Conservation (phyloP, 2,113 vertebrate species). For the Cyprinus carpio region DNA sequence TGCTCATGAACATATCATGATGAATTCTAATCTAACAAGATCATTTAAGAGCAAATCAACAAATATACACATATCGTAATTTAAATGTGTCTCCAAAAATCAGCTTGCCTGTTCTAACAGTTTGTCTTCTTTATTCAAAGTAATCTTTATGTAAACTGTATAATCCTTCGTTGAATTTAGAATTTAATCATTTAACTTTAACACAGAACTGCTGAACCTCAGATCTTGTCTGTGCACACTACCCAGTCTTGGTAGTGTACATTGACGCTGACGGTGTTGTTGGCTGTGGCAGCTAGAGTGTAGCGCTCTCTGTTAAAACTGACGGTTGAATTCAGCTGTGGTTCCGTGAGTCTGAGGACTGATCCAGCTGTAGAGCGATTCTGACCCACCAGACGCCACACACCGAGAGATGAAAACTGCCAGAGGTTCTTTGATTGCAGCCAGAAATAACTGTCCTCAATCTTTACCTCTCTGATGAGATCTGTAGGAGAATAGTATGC, state of each 20-base stretch:
- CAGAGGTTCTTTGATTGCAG: background rate
- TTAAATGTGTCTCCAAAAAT: background rate
- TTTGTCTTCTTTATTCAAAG: background rate
- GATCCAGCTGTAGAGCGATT: conserved; percentile 53
- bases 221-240: conserved; percentile 33
- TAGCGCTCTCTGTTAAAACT: background rate
- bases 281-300: conserved; percentile 54
- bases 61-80: background rate
- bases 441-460: background rate
- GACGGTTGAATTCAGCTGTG: background rate
- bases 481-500: conserved; percentile 44
- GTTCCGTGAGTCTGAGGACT: conserved; percentile 29
- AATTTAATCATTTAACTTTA: background rate
- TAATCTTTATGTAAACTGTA: background rate
- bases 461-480: background rate
- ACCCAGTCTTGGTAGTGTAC: accelerated
- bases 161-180: background rate
- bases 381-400: background rate
- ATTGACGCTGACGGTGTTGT: background rate
- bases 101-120: background rate
- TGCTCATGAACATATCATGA: background rate
- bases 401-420: conserved; percentile 53
- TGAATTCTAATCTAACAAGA: background rate
- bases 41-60: background rate
- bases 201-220: background rate